These are phyloP conservation scores for Rapana venosa DNA, from an alignment of 2,888 invertebrate genomes.

Conservation along the genomic window DNA sequence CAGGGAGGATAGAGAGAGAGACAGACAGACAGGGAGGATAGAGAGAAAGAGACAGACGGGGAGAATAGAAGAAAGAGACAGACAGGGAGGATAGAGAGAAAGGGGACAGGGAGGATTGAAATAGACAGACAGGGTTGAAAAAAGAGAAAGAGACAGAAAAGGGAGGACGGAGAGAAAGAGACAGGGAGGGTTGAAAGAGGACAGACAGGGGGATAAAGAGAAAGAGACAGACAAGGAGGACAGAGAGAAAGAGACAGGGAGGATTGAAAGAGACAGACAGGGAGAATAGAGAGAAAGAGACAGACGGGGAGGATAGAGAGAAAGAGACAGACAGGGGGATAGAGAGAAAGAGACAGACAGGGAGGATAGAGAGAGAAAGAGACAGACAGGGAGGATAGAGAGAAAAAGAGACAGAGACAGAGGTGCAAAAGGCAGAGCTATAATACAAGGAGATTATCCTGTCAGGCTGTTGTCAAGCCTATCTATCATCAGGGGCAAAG, in stretches of 20 bases:
- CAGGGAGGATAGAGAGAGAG: background rate
- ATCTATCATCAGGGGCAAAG: background rate
- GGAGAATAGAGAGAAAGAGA: no score
- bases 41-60: background rate
- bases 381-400: background rate
- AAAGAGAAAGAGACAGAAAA: background rate
- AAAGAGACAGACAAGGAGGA: background rate
- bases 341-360: no score
- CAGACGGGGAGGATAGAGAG: no score
- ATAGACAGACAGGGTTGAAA: background rate
- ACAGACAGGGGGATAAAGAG: background rate
- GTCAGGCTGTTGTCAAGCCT: slow-evolving; percentile 15
- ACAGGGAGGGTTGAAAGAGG: no score
- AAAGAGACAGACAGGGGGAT: no score
- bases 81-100: background rate
- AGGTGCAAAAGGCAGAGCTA: background rate
- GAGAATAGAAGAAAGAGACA: background rate
- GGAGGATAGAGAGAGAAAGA: no score
- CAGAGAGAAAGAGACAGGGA: background rate
- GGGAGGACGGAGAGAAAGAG: no score
- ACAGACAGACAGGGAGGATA: background rate
- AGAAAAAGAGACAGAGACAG: background rate
- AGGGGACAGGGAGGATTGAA: no score
- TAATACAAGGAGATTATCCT: background rate
- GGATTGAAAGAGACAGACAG: background rate